Percentiles rank a stretch among this genome's conserved stretches.
Conservation (phyloP, 2,888 invertebrate genomes). For the Gisinianus flammeolus region DNA sequence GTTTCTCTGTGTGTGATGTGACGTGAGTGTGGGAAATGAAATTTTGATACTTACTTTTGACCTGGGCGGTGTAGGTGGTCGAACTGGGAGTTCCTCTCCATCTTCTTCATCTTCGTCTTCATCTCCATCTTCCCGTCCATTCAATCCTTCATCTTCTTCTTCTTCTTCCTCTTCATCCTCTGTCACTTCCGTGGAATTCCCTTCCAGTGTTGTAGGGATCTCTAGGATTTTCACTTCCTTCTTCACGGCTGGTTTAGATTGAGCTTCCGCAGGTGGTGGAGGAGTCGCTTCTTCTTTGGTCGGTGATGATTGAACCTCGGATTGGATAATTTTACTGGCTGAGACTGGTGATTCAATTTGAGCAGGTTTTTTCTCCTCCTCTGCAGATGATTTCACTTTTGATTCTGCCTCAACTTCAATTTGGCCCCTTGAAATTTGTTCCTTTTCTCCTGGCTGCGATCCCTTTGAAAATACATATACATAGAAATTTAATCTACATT, state of each 20-base stretch:
- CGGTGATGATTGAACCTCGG: neutral
- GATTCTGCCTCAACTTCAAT: too few species aligned
- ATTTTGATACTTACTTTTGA: slow-evolving; percentile 30
- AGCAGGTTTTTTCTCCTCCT: neutral
- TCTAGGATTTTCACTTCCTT: slow-evolving; percentile 53
- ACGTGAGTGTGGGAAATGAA: neutral
- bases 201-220: slow-evolving; percentile 28
- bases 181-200: slow-evolving; percentile 60
- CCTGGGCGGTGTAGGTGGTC: slow-evolving; percentile 60
- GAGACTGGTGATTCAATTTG: neutral
- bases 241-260: slow-evolving; percentile 18
- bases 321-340: neutral
- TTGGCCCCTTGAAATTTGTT: too few species aligned
- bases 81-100: slow-evolving; percentile 61
- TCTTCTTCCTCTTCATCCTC: slow-evolving; percentile 60
- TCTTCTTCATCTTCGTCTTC: slow-evolving; percentile 59
- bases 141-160: slow-evolving; percentile 57
- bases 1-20: too few species aligned
- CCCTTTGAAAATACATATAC: too few species aligned
- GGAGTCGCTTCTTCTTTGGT: neutral
- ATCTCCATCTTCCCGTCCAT: slow-evolving; percentile 60
- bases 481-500: too few species aligned
- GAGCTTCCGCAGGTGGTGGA: neutral
- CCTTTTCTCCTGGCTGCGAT: too few species aligned
- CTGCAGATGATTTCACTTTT: too few species aligned